Evolutionary conservation across 2,113 vertebrate species (phyloP).

Genomic region (Zosterops borbonicus): DNA sequence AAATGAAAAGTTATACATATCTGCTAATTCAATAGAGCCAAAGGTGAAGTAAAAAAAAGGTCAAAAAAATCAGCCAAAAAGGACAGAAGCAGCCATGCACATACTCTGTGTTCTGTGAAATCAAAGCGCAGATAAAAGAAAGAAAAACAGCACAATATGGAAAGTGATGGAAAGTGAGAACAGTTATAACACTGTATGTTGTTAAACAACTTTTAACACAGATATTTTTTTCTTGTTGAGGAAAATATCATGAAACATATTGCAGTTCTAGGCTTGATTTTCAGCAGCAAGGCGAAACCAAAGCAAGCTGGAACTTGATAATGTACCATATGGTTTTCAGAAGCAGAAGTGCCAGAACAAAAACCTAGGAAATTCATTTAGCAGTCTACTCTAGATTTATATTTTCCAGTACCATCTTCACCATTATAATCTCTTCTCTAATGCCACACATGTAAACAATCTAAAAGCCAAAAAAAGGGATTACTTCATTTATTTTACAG

Average conservation of each 20-base stretch:
- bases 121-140: background rate
- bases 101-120: background rate
- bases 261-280: background rate
- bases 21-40: background rate
- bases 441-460: background rate
- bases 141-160: background rate
- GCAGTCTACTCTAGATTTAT: background rate
- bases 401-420: background rate
- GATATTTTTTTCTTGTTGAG: background rate
- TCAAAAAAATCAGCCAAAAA: background rate
- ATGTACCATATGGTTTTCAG: constrained; percentile 30
- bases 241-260: background rate
- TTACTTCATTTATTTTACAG: background rate
- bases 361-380: background rate
- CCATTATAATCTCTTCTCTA: background rate
- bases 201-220: background rate
- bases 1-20: background rate
- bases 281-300: constrained; percentile 6
- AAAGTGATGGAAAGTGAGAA: background rate
- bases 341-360: background rate
- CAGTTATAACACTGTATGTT: background rate
- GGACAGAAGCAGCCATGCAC: background rate
- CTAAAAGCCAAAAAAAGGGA: background rate
- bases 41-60: background rate
- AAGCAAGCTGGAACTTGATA: constrained; percentile 14